Evolutionary conservation across 1,140 invertebrate species (phyloP).

Genomic region (Caenorhabditis brenneri): DNA sequence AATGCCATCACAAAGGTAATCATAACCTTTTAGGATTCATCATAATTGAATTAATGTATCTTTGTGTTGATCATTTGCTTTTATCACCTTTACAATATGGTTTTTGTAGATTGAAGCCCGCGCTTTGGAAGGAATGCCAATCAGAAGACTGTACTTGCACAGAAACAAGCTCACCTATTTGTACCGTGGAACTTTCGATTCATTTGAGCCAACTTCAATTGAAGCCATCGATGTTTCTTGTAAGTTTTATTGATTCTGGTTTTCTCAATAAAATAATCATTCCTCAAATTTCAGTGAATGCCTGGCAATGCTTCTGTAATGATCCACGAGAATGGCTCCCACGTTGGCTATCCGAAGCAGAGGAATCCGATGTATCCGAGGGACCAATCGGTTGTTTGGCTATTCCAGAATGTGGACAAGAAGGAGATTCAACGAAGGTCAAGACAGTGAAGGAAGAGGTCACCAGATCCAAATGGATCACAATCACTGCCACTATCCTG

Average conservation of each 20-base stretch:
- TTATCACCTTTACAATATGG: too few relatives aligned
- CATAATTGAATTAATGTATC: too few relatives aligned
- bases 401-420: slow-evolving; percentile 14
- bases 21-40: background rate
- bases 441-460: background rate
- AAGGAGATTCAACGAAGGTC: background rate
- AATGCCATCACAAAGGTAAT: slow-evolving; percentile 62
- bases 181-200: slow-evolving; percentile 60
- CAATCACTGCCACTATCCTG: slow-evolving; percentile 23
- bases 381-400: slow-evolving; percentile 62
- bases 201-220: slow-evolving; percentile 55
- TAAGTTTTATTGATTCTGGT: slow-evolving; percentile 18
- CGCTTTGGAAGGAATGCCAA: slow-evolving; percentile 60
- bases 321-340: slow-evolving; percentile 64
- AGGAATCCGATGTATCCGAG: slow-evolving; percentile 58
- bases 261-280: too few relatives aligned
- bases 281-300: slow-evolving; percentile 55
- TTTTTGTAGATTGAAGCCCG: slow-evolving; percentile 58
- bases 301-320: slow-evolving; percentile 64
- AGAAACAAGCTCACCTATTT: slow-evolving; percentile 63
- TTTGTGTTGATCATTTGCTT: too few relatives aligned
- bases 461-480: slow-evolving; percentile 14
- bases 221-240: slow-evolving; percentile 63
- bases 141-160: slow-evolving; percentile 62
- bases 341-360: slow-evolving; percentile 60